These are phyloP conservation scores for Thamnophis sirtalis DNA, from an alignment of 2,113 vertebrate genomes.

Conservation along the genomic window DNA sequence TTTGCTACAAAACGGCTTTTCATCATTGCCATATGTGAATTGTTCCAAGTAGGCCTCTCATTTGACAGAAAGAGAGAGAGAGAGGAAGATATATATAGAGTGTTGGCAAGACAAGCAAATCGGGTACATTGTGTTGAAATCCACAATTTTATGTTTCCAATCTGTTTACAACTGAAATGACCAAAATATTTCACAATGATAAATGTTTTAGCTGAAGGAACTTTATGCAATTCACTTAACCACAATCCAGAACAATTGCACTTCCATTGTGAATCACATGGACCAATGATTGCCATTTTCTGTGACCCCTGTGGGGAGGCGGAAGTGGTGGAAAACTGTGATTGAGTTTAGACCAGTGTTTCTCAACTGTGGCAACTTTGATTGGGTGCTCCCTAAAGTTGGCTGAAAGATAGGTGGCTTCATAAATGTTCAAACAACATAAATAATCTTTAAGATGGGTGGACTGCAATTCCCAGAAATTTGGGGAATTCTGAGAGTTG, in stretches of 20 bases:
- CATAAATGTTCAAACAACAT: not conserved
- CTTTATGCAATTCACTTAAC: not conserved
- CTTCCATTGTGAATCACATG: not conserved
- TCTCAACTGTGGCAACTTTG: not conserved
- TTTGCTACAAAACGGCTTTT: slow-evolving; percentile 11
- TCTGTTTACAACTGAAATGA: not conserved
- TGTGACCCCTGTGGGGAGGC: not conserved
- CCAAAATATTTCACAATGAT: not conserved
- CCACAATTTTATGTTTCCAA: not conserved
- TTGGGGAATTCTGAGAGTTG: not conserved
- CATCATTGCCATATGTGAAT: slow-evolving; percentile 9
- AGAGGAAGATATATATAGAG: not conserved
- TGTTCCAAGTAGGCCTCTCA: slow-evolving; percentile 32
- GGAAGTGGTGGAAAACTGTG: not conserved
- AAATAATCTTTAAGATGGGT: too few species aligned
- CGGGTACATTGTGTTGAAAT: not conserved
- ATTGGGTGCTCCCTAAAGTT: not conserved
- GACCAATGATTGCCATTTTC: not conserved
- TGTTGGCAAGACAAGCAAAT: not conserved
- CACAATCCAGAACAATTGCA: not conserved
- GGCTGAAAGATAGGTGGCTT: not conserved
- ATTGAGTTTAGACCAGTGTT: not conserved
- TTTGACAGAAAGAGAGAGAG: not conserved
- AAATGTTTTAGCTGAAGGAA: not conserved
- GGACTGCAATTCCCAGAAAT: not conserved